A percentile compares a stretch with the other conserved stretches of the same genome.
These are phyloP conservation scores for Chaetorhynchus papuensis DNA, from an alignment of 2,113 vertebrate species.

Conservation along the genomic window DNA sequence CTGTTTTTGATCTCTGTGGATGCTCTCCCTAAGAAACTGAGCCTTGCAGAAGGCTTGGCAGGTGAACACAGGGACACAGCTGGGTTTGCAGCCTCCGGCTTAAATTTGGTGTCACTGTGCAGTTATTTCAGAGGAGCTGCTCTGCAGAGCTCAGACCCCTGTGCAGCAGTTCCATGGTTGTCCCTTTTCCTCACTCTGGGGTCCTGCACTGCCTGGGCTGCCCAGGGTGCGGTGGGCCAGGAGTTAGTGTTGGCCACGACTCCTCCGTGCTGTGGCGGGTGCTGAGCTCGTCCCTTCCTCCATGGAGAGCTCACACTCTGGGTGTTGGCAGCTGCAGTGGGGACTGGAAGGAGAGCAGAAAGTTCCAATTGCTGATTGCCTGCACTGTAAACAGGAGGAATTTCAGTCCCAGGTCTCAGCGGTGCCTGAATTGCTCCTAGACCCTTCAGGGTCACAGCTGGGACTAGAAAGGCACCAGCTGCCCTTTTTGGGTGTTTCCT, in stretches of 20 bases:
- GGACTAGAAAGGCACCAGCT: not conserved
- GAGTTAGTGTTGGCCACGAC: rapidly evolving
- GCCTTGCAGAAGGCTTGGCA: not conserved
- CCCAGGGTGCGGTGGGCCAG: not conserved
- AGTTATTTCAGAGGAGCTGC: not conserved
- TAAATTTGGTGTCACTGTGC: not conserved
- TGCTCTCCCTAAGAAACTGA: not conserved
- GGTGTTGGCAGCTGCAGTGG: not conserved
- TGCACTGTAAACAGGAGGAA: not conserved
- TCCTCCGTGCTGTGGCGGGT: not conserved
- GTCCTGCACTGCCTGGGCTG: not conserved
- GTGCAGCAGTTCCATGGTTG: not conserved
- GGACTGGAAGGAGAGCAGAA: not conserved
- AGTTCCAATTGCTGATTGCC: not conserved
- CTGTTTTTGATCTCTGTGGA: not conserved
- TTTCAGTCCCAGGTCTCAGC: not conserved
- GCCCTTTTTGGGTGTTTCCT: not conserved
- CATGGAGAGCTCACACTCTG: not conserved
- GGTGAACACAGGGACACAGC: not conserved
- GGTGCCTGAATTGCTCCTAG: not conserved
- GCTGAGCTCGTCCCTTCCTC: not conserved
- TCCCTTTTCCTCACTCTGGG: not conserved
- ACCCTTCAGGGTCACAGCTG: not conserved
- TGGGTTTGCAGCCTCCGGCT: not conserved
- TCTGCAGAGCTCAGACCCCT: not conserved